phyloP scores from a whole-genome alignment of 2,888 invertebrate genomes.

The Parnassius orleans region DNA sequence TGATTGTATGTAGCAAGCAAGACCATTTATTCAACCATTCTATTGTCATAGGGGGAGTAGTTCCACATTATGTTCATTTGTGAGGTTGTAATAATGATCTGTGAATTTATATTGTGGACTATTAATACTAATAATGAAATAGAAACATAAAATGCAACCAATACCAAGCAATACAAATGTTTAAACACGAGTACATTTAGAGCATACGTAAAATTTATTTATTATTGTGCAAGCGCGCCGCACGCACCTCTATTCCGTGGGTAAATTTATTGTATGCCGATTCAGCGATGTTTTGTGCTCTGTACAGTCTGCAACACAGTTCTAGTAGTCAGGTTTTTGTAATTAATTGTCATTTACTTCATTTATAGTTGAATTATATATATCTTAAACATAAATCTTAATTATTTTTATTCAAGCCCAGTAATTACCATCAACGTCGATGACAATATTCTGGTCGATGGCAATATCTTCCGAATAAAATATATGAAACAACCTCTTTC shows the following conservation, averaged over 20 bases:
- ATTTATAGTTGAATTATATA: background rate
- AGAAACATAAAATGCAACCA: conserved; percentile 36
- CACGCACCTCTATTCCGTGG: conserved; percentile 71
- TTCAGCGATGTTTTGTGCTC: conserved; percentile 58
- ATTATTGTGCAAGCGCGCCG: conserved; percentile 60
- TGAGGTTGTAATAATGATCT: too few species aligned
- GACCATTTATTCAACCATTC: too few species aligned
- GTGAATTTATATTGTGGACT: conserved; percentile 20
- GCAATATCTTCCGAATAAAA: too few species aligned
- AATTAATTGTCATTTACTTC: conserved; percentile 21
- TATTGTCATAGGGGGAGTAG: too few species aligned
- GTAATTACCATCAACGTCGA: too few species aligned
- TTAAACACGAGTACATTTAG: conserved; percentile 48
- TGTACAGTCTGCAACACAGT: conserved; percentile 47
- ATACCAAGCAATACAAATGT: conserved; percentile 43
- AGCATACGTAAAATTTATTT: conserved; percentile 68
- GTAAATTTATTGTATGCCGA: conserved; percentile 70
- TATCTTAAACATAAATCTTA: too few species aligned
- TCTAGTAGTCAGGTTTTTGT: conserved; percentile 37
- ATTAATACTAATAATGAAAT: conserved; percentile 28
- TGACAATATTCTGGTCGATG: too few species aligned
- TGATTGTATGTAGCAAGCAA: too few species aligned
- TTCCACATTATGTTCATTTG: too few species aligned
- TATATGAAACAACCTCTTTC: too few species aligned
- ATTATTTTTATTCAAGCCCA: too few species aligned